Evolutionary conservation across 1,140 invertebrate species (phyloP), one percentile per base, ranked within the genome.

Genomic region (Oncopodura yosiiana): DNA sequence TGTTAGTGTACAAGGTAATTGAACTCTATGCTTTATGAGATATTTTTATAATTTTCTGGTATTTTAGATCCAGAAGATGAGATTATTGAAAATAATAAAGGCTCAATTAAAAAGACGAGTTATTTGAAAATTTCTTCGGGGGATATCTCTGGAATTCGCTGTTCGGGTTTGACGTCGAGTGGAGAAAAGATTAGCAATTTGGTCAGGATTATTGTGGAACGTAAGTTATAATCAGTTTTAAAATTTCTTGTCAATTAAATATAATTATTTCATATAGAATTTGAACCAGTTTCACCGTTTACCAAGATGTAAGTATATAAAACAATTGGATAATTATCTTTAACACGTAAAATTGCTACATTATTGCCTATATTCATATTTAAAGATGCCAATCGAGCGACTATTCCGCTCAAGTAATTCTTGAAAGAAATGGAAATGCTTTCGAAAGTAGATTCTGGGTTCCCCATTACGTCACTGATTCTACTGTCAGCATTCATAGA

Each of bases 361-460:
- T 1, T 9, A 21, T 21, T 26, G 19, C 19, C 14, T 19, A 37
- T 3, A 30, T 19, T n/a, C n/a, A n/a, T n/a, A n/a, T n/a, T n/a
- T 9, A 14, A 5, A 12, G 18, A 5, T 14, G 32, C 9, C 36
- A 34, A 6, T 1, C 1, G 19, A 21, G 24, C 16, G 19, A 8
- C 14, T 19, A 37, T 3, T 23, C 18, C 9, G 9, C 1, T n/a
- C 46, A 24, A 8, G 38, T 49, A 3, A 27, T 49, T 14, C 34
- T 49, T n/a, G 36, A 34, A 34, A 1, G 46, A 14, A 37, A 38
- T 18, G 32, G 21, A 18, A n/a, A n/a, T 14, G 34, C 16, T 1
- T 49, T 24, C 3, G 34, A 38, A n/a, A 49, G 46, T 37, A 30
- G 46, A 24, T 49, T 38, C 34, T 49, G 46, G 46, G 34, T 27